These are phyloP conservation scores for Leptobrachium leishanense DNA, from an alignment of 2,113 vertebrate species.

Conservation along the genomic window DNA sequence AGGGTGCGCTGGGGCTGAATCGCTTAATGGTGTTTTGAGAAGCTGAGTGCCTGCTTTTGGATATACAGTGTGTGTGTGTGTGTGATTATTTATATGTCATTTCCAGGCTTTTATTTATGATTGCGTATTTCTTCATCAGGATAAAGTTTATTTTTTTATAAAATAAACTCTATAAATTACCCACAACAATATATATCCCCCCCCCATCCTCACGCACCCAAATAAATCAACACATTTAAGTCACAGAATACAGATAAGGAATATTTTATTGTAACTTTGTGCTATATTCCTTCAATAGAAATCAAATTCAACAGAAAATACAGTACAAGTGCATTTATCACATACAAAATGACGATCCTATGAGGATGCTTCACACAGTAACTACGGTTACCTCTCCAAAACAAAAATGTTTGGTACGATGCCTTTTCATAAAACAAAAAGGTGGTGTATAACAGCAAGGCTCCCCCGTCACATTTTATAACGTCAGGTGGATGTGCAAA, in stretches of 20 bases:
- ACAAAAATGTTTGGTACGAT: slow-evolving; percentile 53
- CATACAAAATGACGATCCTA: slow-evolving; percentile 51
- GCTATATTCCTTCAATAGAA: slow-evolving; percentile 25
- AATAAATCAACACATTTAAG: neutral
- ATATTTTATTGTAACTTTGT: slow-evolving; percentile 34
- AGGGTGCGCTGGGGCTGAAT: too few species aligned
- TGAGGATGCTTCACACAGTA: slow-evolving; percentile 52
- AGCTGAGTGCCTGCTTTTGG: too few species aligned
- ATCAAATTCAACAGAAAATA: slow-evolving; percentile 49
- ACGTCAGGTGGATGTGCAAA: too few species aligned
- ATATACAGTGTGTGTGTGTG: too few species aligned
- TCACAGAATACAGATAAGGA: neutral
- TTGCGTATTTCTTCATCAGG: too few species aligned
- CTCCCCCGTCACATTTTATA: neutral
- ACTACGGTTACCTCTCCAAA: slow-evolving; percentile 22
- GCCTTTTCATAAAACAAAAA: slow-evolving; percentile 47
- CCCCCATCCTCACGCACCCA: neutral
- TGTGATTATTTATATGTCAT: too few species aligned
- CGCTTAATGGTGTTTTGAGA: too few species aligned
- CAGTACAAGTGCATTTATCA: slow-evolving; percentile 45
- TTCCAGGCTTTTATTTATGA: too few species aligned
- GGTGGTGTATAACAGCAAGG: neutral
- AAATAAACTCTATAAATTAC: too few species aligned
- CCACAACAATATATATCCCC: too few species aligned
- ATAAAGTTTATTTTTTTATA: too few species aligned